Evolutionary conservation across 2,888 invertebrate species (phyloP).

Genomic region (Lasioglossum marginatum): DNA sequence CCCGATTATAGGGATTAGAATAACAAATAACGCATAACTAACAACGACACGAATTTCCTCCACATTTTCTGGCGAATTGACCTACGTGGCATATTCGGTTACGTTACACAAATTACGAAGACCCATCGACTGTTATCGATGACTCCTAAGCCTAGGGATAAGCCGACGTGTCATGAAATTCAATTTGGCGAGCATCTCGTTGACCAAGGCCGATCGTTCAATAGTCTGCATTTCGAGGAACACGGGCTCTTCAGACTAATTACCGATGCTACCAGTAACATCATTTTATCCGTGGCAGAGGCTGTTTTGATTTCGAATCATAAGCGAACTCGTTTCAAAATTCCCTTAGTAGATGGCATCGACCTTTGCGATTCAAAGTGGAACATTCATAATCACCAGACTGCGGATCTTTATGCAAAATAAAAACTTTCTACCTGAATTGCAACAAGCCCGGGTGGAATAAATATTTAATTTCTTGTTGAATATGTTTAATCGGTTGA

Average conservation of each 20-base stretch:
- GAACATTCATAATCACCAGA: background rate
- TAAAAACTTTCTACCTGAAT: too few species aligned
- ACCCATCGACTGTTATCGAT: constrained; percentile 33
- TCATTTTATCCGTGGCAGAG: background rate
- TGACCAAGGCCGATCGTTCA: background rate
- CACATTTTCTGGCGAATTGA: background rate
- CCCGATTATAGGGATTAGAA: background rate
- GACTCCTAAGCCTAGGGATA: constrained; percentile 9
- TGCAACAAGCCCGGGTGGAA: too few species aligned
- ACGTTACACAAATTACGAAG: constrained; percentile 18
- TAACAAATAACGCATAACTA: background rate
- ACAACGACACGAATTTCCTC: background rate
- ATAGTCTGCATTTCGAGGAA: constrained; percentile 17
- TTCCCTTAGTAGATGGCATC: background rate
- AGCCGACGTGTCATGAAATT: constrained; percentile 25
- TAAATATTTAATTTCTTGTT: too few species aligned
- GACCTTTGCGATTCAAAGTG: background rate
- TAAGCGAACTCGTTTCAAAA: background rate
- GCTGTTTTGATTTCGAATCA: background rate
- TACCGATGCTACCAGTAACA: constrained; percentile 6
- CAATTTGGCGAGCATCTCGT: background rate
- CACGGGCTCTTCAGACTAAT: background rate
- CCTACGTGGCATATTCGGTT: background rate
- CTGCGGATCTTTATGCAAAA: too few species aligned
- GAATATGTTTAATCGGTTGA: too few species aligned